phyloP scores from a whole-genome alignment of 1,140 invertebrate genomes.

The Caenorhabditis tropicalis region DNA sequence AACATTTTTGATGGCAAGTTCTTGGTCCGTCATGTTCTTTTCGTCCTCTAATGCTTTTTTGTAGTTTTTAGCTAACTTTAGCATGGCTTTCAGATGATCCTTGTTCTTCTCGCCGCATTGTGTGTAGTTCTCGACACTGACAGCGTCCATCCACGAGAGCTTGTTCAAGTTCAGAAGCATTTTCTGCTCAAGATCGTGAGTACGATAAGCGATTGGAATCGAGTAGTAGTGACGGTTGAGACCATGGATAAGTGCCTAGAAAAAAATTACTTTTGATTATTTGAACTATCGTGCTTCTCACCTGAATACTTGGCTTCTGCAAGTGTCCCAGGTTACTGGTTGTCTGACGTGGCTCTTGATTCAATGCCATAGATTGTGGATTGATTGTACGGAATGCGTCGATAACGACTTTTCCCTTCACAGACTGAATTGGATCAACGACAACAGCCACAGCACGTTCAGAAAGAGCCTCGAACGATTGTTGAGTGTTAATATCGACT shows the following conservation, averaged over 20 bases:
- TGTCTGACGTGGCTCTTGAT: conserved; percentile 96
- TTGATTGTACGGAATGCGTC: conserved; percentile 84
- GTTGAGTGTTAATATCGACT: conserved; percentile 98
- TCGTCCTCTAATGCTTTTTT: conserved; percentile 99
- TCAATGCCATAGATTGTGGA: conserved; percentile 98
- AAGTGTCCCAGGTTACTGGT: conserved; percentile 98
- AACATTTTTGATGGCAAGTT: conserved; percentile 98
- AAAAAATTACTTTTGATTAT: not conserved
- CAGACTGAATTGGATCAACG: conserved; percentile 54
- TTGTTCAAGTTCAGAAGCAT: conserved; percentile 99
- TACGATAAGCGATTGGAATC: conserved; percentile 98
- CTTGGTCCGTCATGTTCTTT: conserved; percentile 99
- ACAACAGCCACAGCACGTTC: conserved; percentile 52
- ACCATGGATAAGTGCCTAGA: conserved; percentile 94
- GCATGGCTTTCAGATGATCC: conserved; percentile 91
- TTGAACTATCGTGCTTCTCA: too few relatives aligned
- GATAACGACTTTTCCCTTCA: conserved; percentile 73
- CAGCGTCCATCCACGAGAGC: conserved; percentile 98
- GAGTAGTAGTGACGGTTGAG: conserved; percentile 99
- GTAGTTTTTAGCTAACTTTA: conserved; percentile 96
- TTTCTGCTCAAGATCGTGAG: conserved; percentile 97
- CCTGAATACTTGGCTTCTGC: conserved; percentile 91
- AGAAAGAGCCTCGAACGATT: conserved; percentile 32
- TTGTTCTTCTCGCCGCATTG: conserved; percentile 87
- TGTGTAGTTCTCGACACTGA: conserved; percentile 90